These are phyloP conservation scores for Falcunculus frontatus DNA, from an alignment of 2,113 vertebrate genomes.

Conservation along the genomic window DNA sequence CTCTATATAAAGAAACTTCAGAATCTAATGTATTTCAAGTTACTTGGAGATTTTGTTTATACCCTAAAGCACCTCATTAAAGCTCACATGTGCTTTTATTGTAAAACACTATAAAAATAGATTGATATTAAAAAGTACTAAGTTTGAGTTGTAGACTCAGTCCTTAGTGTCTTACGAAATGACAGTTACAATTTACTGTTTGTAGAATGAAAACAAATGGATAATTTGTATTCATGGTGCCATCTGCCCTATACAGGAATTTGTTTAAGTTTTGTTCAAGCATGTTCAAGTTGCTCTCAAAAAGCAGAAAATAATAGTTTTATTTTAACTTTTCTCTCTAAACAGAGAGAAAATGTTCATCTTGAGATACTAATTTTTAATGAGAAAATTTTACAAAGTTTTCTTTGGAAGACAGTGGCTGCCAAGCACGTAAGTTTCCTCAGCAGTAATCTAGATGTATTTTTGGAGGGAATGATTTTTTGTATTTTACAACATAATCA, in stretches of 20 bases:
- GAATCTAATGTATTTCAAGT: background rate
- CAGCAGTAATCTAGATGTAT: background rate
- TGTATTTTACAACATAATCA: background rate
- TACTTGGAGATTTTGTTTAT: background rate
- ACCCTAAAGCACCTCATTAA: background rate
- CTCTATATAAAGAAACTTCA: background rate
- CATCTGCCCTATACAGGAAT: background rate
- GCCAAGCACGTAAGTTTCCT: accelerated
- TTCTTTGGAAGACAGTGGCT: background rate
- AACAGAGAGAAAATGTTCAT: background rate
- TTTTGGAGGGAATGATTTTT: background rate
- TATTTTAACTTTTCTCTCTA: background rate
- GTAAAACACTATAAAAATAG: background rate
- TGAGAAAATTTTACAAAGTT: background rate
- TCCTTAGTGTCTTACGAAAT: background rate
- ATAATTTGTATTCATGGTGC: background rate
- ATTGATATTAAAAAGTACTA: background rate
- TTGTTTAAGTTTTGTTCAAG: background rate
- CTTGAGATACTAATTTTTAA: background rate
- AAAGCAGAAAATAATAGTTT: background rate
- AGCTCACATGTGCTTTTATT: background rate
- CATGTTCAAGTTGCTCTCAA: accelerated
- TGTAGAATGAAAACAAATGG: background rate
- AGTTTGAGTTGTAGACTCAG: background rate
- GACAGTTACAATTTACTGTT: background rate